These are phyloP conservation scores for Micropoecilia bifurca DNA, from an alignment of 2,797 vertebrate genomes.

Conservation along the genomic window DNA sequence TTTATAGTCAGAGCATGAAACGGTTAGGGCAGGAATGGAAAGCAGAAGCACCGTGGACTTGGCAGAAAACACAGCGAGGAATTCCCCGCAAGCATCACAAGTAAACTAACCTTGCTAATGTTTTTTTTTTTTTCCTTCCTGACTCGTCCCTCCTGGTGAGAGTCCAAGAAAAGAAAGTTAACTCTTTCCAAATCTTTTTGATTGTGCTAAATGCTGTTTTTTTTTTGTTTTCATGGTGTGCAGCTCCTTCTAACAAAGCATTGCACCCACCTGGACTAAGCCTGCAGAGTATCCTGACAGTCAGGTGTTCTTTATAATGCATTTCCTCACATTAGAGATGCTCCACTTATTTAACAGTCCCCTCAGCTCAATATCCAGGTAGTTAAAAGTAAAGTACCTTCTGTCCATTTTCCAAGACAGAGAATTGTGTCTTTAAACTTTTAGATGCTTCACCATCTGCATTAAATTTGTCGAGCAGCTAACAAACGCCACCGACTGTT, in stretches of 20 bases:
- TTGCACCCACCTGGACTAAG: neutral
- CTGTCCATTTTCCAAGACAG: slow-evolving; percentile 39
- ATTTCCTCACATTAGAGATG: slow-evolving; percentile 46
- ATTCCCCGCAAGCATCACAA: slow-evolving; percentile 73
- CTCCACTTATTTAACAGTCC: slow-evolving; percentile 44
- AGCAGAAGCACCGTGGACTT: slow-evolving; percentile 54
- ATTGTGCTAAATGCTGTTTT: neutral
- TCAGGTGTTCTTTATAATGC: neutral
- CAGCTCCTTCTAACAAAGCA: neutral
- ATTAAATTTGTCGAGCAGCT: slow-evolving; percentile 16
- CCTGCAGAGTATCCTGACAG: neutral
- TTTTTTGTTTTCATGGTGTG: neutral
- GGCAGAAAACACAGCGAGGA: slow-evolving; percentile 68
- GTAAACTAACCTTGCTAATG: slow-evolving; percentile 65
- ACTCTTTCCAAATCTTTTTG: neutral
- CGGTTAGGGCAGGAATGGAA: slow-evolving; percentile 15
- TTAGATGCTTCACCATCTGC: slow-evolving; percentile 60
- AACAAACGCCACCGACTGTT: neutral
- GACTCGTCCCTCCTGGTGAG: slow-evolving; percentile 52
- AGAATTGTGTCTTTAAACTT: slow-evolving; percentile 46
- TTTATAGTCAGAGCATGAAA: slow-evolving; percentile 42
- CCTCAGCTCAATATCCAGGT: slow-evolving; percentile 26
- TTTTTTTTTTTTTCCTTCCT: slow-evolving; percentile 31
- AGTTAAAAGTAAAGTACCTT: slow-evolving; percentile 47
- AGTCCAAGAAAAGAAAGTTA: slow-evolving; percentile 31